Evolutionary conservation across 2,113 vertebrate genomes (phyloP), one percentile per base, ranked within the genome.

Genomic region (Stegastes partitus): DNA sequence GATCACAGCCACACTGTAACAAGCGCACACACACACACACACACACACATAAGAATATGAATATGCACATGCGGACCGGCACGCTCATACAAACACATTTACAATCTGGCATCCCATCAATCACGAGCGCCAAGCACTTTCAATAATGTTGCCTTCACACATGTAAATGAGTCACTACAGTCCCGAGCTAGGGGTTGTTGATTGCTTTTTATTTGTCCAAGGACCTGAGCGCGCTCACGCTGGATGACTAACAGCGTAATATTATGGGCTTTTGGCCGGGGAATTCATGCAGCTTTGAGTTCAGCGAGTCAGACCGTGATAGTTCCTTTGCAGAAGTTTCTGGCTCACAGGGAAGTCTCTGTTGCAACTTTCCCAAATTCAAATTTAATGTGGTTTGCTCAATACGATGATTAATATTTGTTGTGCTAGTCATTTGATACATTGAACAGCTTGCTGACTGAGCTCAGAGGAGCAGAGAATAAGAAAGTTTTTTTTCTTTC

Each of bases 191-290:
- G 69, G 87, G 79, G 74, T 54, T 86, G 79, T 80, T 91, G 88
- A 91, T 91, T 90, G 58, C 67, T 79, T 91, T 75, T 77, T 87
- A 89, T 90, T 86, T 83, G 77, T 82, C 75, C 67, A 25, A 66
- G 79, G 85, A 80, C 50, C 58, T 56, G 57, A 79, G 62, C 65
- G 74, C 57, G 66, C 8, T n/a, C 68, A 51, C 64, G 56, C 42
- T 28, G 51, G 67, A 85, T 89, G 79, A 90, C 75, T 87, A 88
- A 88, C 55, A 45, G 57, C n/a, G 68, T 42, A 85, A 74, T 82
- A 63, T 81, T 79, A 67, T 71, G 67, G 67, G 50, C 65, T 81
- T 81, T 70, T 63, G 69, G 58, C 72, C 53, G 42, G 77, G 77
- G 69, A 89, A 73, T 84, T 74, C 72, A 81, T 53, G 44, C 80